Conservation (phyloP, 2,113 vertebrate genomes). For the Chionodraco myersi region DNA sequence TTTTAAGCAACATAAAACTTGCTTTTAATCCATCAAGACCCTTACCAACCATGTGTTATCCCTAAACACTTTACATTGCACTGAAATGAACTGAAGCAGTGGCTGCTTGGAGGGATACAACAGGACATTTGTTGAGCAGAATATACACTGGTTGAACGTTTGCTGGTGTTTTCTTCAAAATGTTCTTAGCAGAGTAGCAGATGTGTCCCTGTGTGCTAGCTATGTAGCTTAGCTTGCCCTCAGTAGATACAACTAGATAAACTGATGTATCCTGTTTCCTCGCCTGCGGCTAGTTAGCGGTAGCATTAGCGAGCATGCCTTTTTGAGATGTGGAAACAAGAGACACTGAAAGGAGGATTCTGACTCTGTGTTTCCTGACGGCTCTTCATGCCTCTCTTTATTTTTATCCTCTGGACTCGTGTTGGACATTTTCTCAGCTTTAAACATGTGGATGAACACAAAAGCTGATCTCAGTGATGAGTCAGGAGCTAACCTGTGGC, state of each 20-base stretch:
- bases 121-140: background rate
- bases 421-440: background rate
- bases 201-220: background rate
- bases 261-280: background rate
- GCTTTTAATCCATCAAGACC: background rate
- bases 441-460: constrained; percentile 2
- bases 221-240: constrained; percentile 16
- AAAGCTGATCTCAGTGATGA: constrained; percentile 4
- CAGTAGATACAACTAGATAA: background rate
- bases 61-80: background rate
- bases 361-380: background rate
- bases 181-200: background rate
- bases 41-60: background rate
- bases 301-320: constrained; percentile 30
- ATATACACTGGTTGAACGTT: background rate
- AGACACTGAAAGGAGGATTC: background rate
- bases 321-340: background rate
- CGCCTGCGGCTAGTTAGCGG: constrained; percentile 1
- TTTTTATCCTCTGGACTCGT: background rate
- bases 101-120: background rate
- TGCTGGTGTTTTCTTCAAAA: background rate
- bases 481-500: constrained; percentile 1
- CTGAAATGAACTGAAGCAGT: background rate
- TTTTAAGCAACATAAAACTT: background rate
- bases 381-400: background rate